Conservation (phyloP, 23 tunicate genomes). For the Clavelina lepadiformis region DNA sequence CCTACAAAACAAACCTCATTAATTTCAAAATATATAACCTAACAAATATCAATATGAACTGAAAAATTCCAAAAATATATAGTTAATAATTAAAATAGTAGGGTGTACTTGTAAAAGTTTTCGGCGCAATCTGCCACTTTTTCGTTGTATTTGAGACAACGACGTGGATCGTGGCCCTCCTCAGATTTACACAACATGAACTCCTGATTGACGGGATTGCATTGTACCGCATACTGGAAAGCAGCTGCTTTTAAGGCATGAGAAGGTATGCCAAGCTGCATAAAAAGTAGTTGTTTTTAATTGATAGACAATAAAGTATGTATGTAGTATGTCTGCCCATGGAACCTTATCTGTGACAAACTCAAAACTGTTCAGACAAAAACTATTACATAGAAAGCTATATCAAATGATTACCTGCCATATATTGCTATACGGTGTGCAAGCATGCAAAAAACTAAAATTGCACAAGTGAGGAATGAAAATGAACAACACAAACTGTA, state of each 20-base stretch:
- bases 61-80: not conserved
- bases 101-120: conserved; percentile 65
- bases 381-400: not conserved
- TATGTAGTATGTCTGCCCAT: not conserved
- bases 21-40: no score
- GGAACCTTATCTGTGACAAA: not conserved
- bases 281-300: not conserved
- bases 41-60: no score
- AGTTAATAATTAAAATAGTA: not conserved
- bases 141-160: conserved; percentile 57
- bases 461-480: no score
- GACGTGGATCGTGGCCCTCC: conserved; percentile 67
- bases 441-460: no score
- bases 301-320: not conserved
- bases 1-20: conserved; percentile 23
- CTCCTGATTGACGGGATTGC: conserved; percentile 64
- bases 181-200: conserved; percentile 90
- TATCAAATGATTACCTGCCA: no score
- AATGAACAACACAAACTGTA: no score
- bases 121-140: conserved; percentile 90
- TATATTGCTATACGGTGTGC: no score
- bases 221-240: conserved; percentile 80
- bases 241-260: conserved; percentile 96
- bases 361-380: not conserved
- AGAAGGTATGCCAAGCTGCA: conserved; percentile 77